Evolutionary conservation across 2,113 vertebrate genomes (phyloP).

Genomic region (Pelvicachromis taeniatus): DNA sequence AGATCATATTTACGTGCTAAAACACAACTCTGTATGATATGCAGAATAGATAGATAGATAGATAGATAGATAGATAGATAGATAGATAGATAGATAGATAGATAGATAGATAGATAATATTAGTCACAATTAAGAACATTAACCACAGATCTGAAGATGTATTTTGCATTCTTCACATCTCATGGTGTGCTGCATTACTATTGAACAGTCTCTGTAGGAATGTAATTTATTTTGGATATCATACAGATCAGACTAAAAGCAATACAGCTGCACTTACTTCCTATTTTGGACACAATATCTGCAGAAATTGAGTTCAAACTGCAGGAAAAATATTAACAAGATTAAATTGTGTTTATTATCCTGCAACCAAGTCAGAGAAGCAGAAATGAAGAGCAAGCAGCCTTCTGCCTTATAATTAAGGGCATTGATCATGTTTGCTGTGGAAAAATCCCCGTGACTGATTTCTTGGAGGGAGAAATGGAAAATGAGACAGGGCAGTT

Average conservation of each 20-base stretch:
- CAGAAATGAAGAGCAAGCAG: background rate
- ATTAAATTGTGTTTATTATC: background rate
- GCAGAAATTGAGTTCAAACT: background rate
- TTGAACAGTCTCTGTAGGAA: background rate
- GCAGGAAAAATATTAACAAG: background rate
- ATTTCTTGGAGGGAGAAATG: slow-evolving; percentile 12
- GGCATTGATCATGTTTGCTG: slow-evolving; percentile 15
- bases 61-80: too few species aligned
- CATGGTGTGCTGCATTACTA: background rate
- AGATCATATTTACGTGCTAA: too few species aligned
- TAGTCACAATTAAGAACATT: too few species aligned
- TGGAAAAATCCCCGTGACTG: slow-evolving; percentile 10
- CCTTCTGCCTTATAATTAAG: slow-evolving; percentile 2
- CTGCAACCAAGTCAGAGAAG: background rate
- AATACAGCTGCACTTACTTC: background rate
- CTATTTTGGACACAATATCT: background rate
- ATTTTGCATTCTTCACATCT: background rate
- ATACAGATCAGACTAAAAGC: background rate
- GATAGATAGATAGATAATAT: too few species aligned
- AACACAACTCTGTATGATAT: too few species aligned
- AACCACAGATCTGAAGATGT: too few species aligned
- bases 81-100: too few species aligned
- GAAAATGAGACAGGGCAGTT: background rate
- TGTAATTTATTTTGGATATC: background rate
- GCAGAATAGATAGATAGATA: too few species aligned